Base-by-base conservation (phyloP, 2,113 vertebrate species). In the Tamias sibiricus region DNA sequence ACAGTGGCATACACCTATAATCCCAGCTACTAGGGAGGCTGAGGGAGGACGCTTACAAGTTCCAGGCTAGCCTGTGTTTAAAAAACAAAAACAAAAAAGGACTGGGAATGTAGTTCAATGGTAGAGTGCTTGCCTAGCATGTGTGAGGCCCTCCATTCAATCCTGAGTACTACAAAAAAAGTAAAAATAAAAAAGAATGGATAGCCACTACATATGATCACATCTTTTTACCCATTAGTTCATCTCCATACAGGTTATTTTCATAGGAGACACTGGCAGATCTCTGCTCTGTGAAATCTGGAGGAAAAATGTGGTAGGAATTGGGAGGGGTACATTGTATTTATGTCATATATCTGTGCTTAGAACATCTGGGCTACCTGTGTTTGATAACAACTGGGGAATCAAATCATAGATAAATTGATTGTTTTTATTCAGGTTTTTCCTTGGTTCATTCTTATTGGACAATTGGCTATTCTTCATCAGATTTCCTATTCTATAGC, bases 381-480 rank as follows among this genome's bases (percentile, higher is more conserved):
- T n/a, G 12, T 87, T 47, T 80, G 35, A 42, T 59, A 86, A 68
- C 40, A 59, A 5, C 75, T 59, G 35, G 40, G 30, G 12, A 72
- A 68, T 93, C 71, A 83, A 81, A 57, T 91, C 40, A 24, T 85
- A 62, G 75, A 75, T 62, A 89, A 77, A 11, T 49, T 54, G 54
- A 30, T 86, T 40, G 1, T 57, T 77, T 64, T 81, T 42, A 10
- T 47, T 85, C 12, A 52, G 0, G 4, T 72, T 47, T 74, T 92
- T 88, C 32, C 44, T n/a, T 35, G 82, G 2, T 87, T 66, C 47
- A 8, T 86, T 88, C 30, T 88, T 92, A 47, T 20, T 76, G 37
- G 86, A 86, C 54, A 86, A 6, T 59, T 91, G 49, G 3, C 94
- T 82, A 4, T 85, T 92, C 64, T 83, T 87, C 35, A 96, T 8